Evolutionary conservation across 1,140 invertebrate genomes (phyloP), one percentile per base, ranked within the genome.

Genomic region (Atta cephalotes): DNA sequence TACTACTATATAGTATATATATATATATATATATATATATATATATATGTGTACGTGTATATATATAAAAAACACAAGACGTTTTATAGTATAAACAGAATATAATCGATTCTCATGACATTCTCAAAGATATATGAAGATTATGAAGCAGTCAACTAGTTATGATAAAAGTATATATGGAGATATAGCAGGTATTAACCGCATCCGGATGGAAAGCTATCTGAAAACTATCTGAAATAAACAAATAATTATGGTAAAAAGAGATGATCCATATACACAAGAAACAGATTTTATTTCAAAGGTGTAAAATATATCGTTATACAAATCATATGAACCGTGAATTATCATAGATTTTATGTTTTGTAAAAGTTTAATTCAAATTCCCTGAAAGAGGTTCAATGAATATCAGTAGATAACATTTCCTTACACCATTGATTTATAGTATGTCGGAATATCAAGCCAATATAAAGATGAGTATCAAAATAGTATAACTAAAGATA

Each of bases 201-300:
- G 91, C 91, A 89, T 94, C 94, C 94, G 92, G 93, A 92, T 93
- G 94, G 93, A 94, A 95, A 95, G 92, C 93, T 95, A 95, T 94
- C 92, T 94, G 93, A 94, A 95, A 95, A 95, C 94, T 94, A 94
- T 95, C 94, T 94, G 94, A 95, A 95, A 95, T 95, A 94, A 94
- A 95, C 89, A 95, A 94, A 94, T 87, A 91, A 94, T 95, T 93
- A 92, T 92, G 92, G 88, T 92, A 93, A 93, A 91, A 92, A 93
- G 78, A 78, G 45, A 78, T 91, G 70, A 84, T 68, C 4, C 39
- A 39, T 79, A 21, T 65, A 85, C 58, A 87, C 58, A 87, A 79
- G 65, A 68, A 84, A 70, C 71, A 87, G 86, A 76, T 81, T 74
- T 91, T 71, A 74, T 91, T 88, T 93, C 93, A 94, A 93, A 93